Evolutionary conservation across 2,888 invertebrate species (phyloP).

Genomic region (Mamestra brassicae): DNA sequence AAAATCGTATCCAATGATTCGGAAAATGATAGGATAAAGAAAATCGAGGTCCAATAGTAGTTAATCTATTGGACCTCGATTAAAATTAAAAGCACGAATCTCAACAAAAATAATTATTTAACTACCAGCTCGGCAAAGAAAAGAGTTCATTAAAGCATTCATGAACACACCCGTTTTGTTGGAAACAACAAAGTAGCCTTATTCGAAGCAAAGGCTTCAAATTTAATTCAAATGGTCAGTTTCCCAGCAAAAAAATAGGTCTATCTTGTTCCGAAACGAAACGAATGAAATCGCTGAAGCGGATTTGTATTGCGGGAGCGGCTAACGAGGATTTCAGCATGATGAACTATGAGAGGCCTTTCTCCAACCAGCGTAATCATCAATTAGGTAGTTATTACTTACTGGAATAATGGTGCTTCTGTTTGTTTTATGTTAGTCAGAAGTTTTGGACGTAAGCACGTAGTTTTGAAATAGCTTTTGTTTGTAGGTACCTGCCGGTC

Average conservation of each 20-base stretch:
- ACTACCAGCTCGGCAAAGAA: constrained; percentile 32
- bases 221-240: constrained; percentile 74
- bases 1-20: constrained; percentile 8
- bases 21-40: constrained; percentile 23
- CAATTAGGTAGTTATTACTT: constrained; percentile 67
- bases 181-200: constrained; percentile 40
- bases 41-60: constrained; percentile 35
- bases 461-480: constrained; percentile 1
- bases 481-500: neutral
- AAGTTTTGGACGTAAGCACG: constrained; percentile 39
- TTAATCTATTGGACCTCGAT: no score
- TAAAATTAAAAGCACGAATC: constrained; percentile 28
- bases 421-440: constrained; percentile 47
- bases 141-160: constrained; percentile 48
- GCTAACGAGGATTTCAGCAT: constrained; percentile 85
- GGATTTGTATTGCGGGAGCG: constrained; percentile 85
- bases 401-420: constrained; percentile 59
- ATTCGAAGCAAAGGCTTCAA: constrained; percentile 49
- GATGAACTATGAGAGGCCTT: constrained; percentile 81
- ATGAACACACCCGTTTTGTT: constrained; percentile 39
- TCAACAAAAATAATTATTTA: constrained; percentile 27
- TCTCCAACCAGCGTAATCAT: constrained; percentile 74
- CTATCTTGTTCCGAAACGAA: constrained; percentile 72
- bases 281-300: constrained; percentile 83
- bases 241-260: constrained; percentile 76